A percentile compares a stretch with the other conserved stretches of the same genome.
Evolutionary conservation across 2,113 vertebrate species (phyloP).

Genomic region (Ornithorhynchus anatinus): DNA sequence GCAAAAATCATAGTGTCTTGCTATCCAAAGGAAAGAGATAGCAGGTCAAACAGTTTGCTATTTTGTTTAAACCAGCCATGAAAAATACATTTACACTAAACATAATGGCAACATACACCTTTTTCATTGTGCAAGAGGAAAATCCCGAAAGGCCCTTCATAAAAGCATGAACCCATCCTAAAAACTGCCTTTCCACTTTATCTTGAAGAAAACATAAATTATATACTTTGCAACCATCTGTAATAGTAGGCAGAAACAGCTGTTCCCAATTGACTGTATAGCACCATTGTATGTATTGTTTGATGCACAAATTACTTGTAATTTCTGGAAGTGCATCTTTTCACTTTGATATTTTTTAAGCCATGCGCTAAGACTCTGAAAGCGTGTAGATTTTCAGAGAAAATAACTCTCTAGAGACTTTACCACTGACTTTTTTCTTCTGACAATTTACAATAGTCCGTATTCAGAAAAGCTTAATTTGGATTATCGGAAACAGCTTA

Average conservation of each 20-base stretch:
- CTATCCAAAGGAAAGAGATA: not conserved
- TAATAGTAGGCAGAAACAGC: slow-evolving; percentile 66
- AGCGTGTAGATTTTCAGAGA: slow-evolving; percentile 23
- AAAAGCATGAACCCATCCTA: slow-evolving; percentile 44
- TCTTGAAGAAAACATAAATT: slow-evolving; percentile 67
- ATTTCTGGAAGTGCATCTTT: slow-evolving; percentile 58
- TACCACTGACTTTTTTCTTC: slow-evolving; percentile 31
- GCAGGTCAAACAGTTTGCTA: slow-evolving; percentile 1
- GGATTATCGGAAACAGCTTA: slow-evolving; percentile 12
- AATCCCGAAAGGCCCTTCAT: slow-evolving; percentile 21
- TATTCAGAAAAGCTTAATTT: slow-evolving; percentile 20
- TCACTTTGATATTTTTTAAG: slow-evolving; percentile 48
- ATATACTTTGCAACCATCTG: slow-evolving; percentile 67
- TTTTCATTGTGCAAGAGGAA: slow-evolving; percentile 33
- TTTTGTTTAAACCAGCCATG: not conserved
- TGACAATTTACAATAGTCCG: slow-evolving; percentile 4
- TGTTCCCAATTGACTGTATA: slow-evolving; percentile 60
- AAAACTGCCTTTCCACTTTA: slow-evolving; percentile 52
- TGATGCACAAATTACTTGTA: slow-evolving; percentile 63
- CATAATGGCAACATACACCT: slow-evolving; percentile 34
- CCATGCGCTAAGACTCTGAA: slow-evolving; percentile 33
- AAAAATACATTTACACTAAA: slow-evolving; percentile 40
- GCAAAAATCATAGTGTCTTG: not conserved
- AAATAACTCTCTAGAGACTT: slow-evolving; percentile 17
- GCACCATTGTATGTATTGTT: slow-evolving; percentile 58